Percentiles rank a stretch among this genome's conserved stretches.
Evolutionary conservation across 2,113 vertebrate genomes (phyloP).

Genomic region (Perccottus glenii): DNA sequence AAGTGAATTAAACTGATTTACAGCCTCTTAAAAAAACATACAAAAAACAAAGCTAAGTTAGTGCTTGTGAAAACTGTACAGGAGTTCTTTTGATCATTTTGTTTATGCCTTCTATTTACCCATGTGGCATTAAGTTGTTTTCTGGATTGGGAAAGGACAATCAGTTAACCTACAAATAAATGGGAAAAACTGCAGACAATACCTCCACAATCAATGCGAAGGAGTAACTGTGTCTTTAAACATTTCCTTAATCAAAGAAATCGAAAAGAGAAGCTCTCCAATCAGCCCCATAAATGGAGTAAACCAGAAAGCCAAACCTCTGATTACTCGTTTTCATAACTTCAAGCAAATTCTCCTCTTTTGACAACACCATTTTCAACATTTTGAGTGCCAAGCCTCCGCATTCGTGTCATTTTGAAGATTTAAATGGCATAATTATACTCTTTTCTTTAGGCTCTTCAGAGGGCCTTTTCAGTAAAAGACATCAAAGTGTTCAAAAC

Average conservation of each 20-base stretch:
- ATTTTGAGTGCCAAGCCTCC: neutral
- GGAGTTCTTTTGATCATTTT: no score
- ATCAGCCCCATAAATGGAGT: no score
- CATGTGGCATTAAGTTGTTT: no score
- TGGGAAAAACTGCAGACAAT: no score
- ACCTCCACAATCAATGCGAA: no score
- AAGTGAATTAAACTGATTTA: neutral
- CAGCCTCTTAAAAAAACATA: neutral
- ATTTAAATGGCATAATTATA: constrained; percentile 35
- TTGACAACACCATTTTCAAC: neutral
- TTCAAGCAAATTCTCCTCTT: constrained; percentile 29
- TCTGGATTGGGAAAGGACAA: no score
- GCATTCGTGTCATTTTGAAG: constrained; percentile 26
- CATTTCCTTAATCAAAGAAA: no score
- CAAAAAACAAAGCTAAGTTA: neutral
- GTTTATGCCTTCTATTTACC: no score
- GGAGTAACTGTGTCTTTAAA: no score
- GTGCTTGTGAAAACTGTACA: neutral
- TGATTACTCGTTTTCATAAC: neutral
- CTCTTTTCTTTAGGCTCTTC: constrained; percentile 9
- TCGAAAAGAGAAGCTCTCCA: no score
- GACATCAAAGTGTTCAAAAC: constrained; percentile 31
- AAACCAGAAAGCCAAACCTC: no score
- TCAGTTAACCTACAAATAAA: no score
- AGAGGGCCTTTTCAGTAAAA: neutral